These are phyloP conservation scores for Hylomyscus alleni DNA, from an alignment of 2,797 vertebrate species.

Conservation along the genomic window DNA sequence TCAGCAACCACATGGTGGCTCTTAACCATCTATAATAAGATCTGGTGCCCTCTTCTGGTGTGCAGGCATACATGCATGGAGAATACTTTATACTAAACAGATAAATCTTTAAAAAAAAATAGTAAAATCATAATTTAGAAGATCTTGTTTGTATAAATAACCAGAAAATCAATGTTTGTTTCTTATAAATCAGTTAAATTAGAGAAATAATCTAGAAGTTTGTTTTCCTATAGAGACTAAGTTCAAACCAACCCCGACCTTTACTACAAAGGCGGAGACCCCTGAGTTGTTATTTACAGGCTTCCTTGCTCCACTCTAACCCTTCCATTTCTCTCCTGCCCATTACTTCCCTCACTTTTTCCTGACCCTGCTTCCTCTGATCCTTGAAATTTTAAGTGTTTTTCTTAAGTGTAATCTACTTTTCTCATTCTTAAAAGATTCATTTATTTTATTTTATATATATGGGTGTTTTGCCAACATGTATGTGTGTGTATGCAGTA, in stretches of 20 bases:
- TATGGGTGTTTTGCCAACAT: background rate
- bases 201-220: constrained; percentile 15
- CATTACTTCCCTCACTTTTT: background rate
- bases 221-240: constrained; percentile 27
- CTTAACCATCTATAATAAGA: too few relatives aligned
- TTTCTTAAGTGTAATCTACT: background rate
- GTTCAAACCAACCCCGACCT: background rate
- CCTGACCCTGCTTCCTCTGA: background rate
- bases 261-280: background rate
- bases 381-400: background rate
- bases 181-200: constrained; percentile 8
- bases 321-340: background rate
- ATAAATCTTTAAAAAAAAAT: background rate
- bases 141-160: background rate
- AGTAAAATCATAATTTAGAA: constrained; percentile 28
- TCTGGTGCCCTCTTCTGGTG: too few relatives aligned
- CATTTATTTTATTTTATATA: background rate
- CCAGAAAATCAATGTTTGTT: constrained; percentile 32
- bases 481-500: background rate
- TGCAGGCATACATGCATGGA: too few relatives aligned
- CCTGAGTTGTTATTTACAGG: background rate
- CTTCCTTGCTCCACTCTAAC: background rate
- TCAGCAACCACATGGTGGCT: too few relatives aligned
- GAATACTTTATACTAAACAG: too few relatives aligned
- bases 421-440: background rate